Percentiles rank a stretch among this genome's conserved stretches.
Evolutionary conservation across 2,888 invertebrate species (phyloP).

Genomic region (Neocrepidodera transversa): DNA sequence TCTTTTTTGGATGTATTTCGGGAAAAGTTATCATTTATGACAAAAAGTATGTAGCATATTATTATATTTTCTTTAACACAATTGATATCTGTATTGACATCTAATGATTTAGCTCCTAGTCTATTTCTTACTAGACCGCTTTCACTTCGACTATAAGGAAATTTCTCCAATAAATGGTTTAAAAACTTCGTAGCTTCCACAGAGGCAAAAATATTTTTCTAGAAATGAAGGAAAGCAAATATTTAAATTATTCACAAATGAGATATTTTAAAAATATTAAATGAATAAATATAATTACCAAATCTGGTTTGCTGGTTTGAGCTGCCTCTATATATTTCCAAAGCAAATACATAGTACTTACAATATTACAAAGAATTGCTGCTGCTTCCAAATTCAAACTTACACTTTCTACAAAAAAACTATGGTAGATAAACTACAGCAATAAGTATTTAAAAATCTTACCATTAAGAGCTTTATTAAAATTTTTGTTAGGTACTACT

Average conservation of each 20-base stretch:
- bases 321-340: constrained; percentile 42
- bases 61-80: constrained; percentile 66
- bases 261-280: too few relatives aligned
- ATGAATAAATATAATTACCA: constrained; percentile 39
- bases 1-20: constrained; percentile 58
- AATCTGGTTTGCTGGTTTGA: constrained; percentile 33
- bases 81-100: constrained; percentile 56
- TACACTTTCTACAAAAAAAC: constrained; percentile 44
- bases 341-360: constrained; percentile 69
- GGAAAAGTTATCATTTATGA: constrained; percentile 60
- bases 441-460: constrained; percentile 46
- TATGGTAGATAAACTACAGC: constrained; percentile 34
- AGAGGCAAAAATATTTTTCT: constrained; percentile 60
- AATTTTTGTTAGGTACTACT: constrained; percentile 65
- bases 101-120: constrained; percentile 54
- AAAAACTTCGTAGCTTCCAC: constrained; percentile 65
- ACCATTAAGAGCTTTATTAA: constrained; percentile 30
- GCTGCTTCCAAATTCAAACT: constrained; percentile 70
- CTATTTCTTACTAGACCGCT: not conserved
- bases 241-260: constrained; percentile 5
- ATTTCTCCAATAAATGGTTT: constrained; percentile 65
- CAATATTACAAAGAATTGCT: constrained; percentile 67
- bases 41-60: constrained; percentile 63
- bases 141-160: constrained; percentile 66
- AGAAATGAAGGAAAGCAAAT: constrained; percentile 46